Evolutionary conservation across 2,888 invertebrate genomes (phyloP).

Genomic region (Tortrix viridana): DNA sequence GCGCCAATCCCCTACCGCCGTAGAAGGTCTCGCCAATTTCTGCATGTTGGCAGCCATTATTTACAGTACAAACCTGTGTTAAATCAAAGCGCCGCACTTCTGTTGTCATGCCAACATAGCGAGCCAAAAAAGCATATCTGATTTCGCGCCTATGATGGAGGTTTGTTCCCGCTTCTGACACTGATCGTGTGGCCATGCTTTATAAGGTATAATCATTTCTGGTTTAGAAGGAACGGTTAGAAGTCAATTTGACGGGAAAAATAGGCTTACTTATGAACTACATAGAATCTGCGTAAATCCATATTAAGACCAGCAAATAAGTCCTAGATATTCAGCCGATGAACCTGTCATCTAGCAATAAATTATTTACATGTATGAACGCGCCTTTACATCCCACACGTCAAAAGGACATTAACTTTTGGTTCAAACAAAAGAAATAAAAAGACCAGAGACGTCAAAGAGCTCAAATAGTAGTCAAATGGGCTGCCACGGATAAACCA

Average conservation of each 20-base stretch:
- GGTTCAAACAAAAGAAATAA: constrained; percentile 6
- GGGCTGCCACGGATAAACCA: constrained; percentile 31
- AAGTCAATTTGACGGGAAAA: constrained; percentile 18
- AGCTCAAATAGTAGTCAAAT: constrained; percentile 34
- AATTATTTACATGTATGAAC: not conserved
- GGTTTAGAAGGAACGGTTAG: constrained; percentile 25
- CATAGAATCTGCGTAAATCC: no score
- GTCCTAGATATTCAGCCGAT: no score
- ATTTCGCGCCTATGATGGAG: constrained; percentile 64
- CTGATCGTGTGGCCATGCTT: constrained; percentile 33
- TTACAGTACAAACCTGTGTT: constrained; percentile 56
- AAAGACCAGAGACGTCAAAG: constrained; percentile 20
- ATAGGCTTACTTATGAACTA: not conserved
- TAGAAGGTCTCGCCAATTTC: constrained; percentile 56
- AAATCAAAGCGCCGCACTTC: constrained; percentile 75
- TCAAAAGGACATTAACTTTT: constrained; percentile 13
- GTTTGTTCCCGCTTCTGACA: constrained; percentile 44
- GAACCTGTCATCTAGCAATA: not conserved
- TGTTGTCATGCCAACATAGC: constrained; percentile 61
- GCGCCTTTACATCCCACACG: not conserved
- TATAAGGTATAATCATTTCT: constrained; percentile 37
- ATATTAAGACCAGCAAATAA: no score
- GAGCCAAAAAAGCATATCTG: constrained; percentile 71
- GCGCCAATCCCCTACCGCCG: constrained; percentile 37
- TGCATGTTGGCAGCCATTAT: constrained; percentile 55